Evolutionary conservation across 2,888 invertebrate genomes (phyloP).

Genomic region (Cataglyphis albicans): DNA sequence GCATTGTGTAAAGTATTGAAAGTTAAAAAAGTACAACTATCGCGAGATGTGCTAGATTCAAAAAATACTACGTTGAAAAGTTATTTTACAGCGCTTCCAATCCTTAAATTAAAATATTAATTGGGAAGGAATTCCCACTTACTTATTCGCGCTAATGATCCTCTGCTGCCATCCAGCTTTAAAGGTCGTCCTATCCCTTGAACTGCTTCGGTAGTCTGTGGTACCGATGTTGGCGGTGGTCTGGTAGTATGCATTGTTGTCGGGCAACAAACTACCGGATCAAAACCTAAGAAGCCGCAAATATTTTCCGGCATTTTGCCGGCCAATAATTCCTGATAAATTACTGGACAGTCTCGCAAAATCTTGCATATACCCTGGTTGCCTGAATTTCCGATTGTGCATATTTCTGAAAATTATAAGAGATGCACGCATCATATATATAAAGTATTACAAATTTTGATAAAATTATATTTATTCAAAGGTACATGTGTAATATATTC

Average conservation of each 20-base stretch:
- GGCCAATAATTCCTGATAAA: constrained; percentile 73
- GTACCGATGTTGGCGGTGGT: background rate
- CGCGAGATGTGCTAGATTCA: background rate
- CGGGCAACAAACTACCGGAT: constrained; percentile 82
- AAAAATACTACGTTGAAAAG: background rate
- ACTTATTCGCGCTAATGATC: constrained; percentile 73
- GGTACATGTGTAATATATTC: background rate
- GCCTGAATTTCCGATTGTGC: constrained; percentile 57
- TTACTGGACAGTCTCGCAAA: constrained; percentile 70
- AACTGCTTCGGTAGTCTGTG: too few relatives aligned
- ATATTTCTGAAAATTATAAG: constrained; percentile 22
- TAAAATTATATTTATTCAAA: background rate
- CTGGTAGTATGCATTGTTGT: background rate
- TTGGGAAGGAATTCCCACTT: constrained; percentile 40
- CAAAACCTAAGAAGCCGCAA: constrained; percentile 72
- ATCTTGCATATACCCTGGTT: constrained; percentile 73
- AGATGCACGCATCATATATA: background rate
- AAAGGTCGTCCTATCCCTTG: background rate
- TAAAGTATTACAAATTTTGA: background rate
- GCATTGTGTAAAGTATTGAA: background rate
- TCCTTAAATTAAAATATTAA: background rate
- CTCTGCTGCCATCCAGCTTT: background rate
- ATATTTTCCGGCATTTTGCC: constrained; percentile 70
- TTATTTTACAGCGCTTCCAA: background rate
- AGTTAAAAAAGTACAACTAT: too few relatives aligned